Evolutionary conservation across 2,797 vertebrate genomes (phyloP).

Genomic region (Epinephelus malabaricus): DNA sequence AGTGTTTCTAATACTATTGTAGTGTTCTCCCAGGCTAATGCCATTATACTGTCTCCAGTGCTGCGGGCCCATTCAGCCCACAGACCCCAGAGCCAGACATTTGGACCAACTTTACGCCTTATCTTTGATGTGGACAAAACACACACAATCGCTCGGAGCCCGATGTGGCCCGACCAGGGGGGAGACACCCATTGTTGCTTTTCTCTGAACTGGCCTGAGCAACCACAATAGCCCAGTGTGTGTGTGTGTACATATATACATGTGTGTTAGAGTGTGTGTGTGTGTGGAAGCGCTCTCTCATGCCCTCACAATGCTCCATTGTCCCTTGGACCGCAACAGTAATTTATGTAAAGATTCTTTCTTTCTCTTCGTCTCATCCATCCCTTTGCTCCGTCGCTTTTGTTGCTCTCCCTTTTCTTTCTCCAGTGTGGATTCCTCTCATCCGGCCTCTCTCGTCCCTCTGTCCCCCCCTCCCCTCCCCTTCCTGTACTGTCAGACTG

Average conservation of each 20-base stretch:
- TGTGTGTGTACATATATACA: slow-evolving; percentile 50
- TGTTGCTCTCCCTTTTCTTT: slow-evolving; percentile 72
- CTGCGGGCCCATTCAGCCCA: slow-evolving; percentile 63
- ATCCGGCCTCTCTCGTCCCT: slow-evolving; percentile 39
- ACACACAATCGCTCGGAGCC: slow-evolving; percentile 74
- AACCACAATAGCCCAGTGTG: slow-evolving; percentile 76
- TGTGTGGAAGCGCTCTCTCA: slow-evolving; percentile 66
- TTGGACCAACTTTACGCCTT: slow-evolving; percentile 82
- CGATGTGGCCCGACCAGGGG: slow-evolving; percentile 55
- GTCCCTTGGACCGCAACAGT: slow-evolving; percentile 78
- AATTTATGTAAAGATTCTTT: slow-evolving; percentile 88
- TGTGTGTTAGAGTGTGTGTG: slow-evolving; percentile 33
- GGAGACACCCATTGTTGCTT: slow-evolving; percentile 72
- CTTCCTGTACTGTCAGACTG: slow-evolving; percentile 64
- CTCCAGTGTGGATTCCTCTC: slow-evolving; percentile 62
- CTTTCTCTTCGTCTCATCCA: slow-evolving; percentile 69
- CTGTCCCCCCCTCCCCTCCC: slow-evolving; percentile 27
- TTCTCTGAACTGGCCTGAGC: slow-evolving; percentile 76
- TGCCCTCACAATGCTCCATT: slow-evolving; percentile 85
- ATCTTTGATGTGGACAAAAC: slow-evolving; percentile 84
- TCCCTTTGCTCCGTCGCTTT: slow-evolving; percentile 71
- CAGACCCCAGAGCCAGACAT: slow-evolving; percentile 73
- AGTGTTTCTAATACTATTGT: slow-evolving; percentile 81
- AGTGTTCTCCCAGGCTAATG: slow-evolving; percentile 70
- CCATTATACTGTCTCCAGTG: slow-evolving; percentile 77